Percentiles rank a stretch among this genome's conserved stretches.
Evolutionary conservation across 2,888 invertebrate species (phyloP).

Genomic region (Marasmarcha lunaedactyla): DNA sequence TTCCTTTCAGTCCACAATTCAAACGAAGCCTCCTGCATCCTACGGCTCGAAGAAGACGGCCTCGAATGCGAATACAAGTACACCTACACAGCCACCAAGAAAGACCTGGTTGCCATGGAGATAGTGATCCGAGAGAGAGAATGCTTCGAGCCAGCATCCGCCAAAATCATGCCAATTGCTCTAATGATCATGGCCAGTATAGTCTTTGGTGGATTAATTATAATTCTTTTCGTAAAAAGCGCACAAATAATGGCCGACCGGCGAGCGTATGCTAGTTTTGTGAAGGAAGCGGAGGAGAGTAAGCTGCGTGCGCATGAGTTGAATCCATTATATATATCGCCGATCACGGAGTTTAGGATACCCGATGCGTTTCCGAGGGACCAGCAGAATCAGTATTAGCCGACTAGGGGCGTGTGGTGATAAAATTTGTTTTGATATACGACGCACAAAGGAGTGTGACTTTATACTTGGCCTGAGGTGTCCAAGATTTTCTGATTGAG

Average conservation of each 20-base stretch:
- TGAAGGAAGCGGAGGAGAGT: constrained; percentile 49
- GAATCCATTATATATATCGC: constrained; percentile 76
- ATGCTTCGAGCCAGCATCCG: constrained; percentile 44
- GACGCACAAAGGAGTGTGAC: too few relatives aligned
- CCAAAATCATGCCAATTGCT: constrained; percentile 38
- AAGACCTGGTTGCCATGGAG: constrained; percentile 36
- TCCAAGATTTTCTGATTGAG: too few relatives aligned
- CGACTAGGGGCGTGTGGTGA: too few relatives aligned
- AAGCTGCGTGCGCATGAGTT: constrained; percentile 44
- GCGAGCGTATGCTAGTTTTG: constrained; percentile 64
- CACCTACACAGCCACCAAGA: constrained; percentile 38
- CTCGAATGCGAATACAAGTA: constrained; percentile 51
- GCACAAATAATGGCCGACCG: constrained; percentile 60
- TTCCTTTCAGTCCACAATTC: neutral
- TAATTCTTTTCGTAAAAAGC: constrained; percentile 45
- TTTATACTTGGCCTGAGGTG: too few relatives aligned
- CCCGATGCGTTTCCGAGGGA: constrained; percentile 62
- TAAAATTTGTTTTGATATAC: too few relatives aligned
- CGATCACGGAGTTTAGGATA: constrained; percentile 65
- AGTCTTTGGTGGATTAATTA: constrained; percentile 50
- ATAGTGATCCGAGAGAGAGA: constrained; percentile 40
- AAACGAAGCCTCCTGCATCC: constrained; percentile 28
- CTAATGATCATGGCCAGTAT: constrained; percentile 53
- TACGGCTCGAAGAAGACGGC: constrained; percentile 32
- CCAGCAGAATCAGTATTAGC: too few relatives aligned